Percentiles rank a stretch among this genome's conserved stretches.
These are phyloP conservation scores for Bombus superbus DNA, from an alignment of 1,140 invertebrate species.

Conservation along the genomic window DNA sequence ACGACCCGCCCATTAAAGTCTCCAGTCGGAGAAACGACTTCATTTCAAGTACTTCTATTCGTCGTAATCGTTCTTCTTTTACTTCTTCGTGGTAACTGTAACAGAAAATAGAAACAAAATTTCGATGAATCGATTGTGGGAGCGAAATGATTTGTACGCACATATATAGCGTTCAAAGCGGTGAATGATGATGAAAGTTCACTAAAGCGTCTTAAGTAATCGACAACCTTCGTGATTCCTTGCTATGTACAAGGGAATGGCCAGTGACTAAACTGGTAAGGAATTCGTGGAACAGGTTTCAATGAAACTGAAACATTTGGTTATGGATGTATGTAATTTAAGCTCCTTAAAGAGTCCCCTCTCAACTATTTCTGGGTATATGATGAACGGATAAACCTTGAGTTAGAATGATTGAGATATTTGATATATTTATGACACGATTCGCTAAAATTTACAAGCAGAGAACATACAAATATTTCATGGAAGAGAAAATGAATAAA, in stretches of 20 bases:
- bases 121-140: neutral
- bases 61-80: neutral
- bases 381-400: neutral
- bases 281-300: conserved; percentile 4
- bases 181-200: conserved; percentile 4
- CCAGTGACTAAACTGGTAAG: conserved; percentile 12
- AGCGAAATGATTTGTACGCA: neutral
- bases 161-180: neutral
- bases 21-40: neutral
- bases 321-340: conserved; percentile 5
- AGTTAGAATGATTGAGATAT: neutral
- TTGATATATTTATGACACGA: neutral
- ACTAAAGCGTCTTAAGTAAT: conserved; percentile 10
- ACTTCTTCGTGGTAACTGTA: conserved; percentile 44
- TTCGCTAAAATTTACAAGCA: neutral
- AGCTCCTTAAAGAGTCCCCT: conserved; percentile 13
- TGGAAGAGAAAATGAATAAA: neutral
- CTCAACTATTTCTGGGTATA: neutral
- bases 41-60: neutral
- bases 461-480: neutral
- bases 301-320: neutral
- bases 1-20: neutral
- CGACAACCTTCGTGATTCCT: neutral
- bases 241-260: neutral
- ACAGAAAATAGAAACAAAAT: conserved; percentile 1